Conservation (phyloP, 2,797 vertebrate species). For the Dipus sagitta region DNA sequence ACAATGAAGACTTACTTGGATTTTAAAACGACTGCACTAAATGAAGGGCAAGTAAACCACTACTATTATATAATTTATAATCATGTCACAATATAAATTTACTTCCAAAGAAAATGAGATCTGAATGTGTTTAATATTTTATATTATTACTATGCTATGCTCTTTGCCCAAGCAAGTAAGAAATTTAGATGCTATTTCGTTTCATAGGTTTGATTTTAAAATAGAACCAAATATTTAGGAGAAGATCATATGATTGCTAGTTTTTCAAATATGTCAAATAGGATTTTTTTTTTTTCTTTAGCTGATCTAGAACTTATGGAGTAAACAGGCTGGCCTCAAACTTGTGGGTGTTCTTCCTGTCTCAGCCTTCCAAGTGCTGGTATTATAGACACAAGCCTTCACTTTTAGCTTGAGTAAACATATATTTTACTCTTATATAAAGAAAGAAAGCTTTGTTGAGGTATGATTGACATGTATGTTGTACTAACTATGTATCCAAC, state of each 20-base stretch:
- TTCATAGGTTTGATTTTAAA: conserved; percentile 17
- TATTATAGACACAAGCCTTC: background rate
- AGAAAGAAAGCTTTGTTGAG: background rate
- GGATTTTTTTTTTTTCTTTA: background rate
- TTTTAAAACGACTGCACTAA: conserved; percentile 8
- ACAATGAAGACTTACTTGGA: conserved; percentile 27
- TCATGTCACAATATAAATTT: background rate
- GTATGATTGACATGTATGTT: background rate
- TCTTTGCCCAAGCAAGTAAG: background rate
- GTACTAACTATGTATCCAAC: background rate
- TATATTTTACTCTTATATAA: background rate
- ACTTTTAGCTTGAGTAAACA: background rate
- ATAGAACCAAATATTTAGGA: background rate
- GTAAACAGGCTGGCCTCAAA: background rate
- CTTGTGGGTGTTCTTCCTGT: background rate
- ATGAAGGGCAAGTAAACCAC: background rate
- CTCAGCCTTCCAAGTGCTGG: background rate
- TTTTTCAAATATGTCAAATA: conserved; percentile 32
- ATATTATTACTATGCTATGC: background rate
- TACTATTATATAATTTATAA: conserved; percentile 5
- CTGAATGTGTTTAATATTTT: conserved; percentile 9
- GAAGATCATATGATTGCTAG: background rate
- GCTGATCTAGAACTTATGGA: background rate
- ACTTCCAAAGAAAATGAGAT: background rate
- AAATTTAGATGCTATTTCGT: conserved; percentile 33